Base-by-base conservation (phyloP, 2,113 vertebrate genomes). In the Scomber colias region DNA sequence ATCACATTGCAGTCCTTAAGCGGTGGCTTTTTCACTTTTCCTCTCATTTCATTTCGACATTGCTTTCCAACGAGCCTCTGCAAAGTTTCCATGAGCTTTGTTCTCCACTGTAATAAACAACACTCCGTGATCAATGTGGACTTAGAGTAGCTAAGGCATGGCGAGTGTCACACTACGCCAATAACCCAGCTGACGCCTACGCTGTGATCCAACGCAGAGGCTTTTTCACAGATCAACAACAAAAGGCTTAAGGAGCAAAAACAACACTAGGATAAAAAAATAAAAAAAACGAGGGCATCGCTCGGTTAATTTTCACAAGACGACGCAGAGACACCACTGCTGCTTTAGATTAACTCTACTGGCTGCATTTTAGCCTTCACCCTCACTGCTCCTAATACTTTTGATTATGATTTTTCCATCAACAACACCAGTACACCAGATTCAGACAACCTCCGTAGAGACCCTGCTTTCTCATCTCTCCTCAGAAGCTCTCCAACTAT, bases 321-420 rank as follows among this genome's bases (percentile, higher is more conserved):
- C 0, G 35, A 44, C 69, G 67, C 60, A 67, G 73, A 63, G 45
- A 60, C 31, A 54, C 46, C 35, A 48, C 17, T 46, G 70, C 21
- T 51, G 63, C 51, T 71, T 63, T 19, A 30, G 19, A 51, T 31
- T 24, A 53, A 77, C 59, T 81, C 75, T 1, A 31, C 54, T 21
- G 62, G 71, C 61, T 71, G 13, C 63, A 54, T 79, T 74, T 77
- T 45, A 60, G 65, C 68, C 75, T 35, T 78, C 50, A 76, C 55
- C 46, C 71, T n/a, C 14, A 11, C 63, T 2, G 1, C 75, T 69
- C 72, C 16, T 44, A 77, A 75, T 21, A 2, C 71, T 69, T 81
- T 87, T 80, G 71, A 87, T 84, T 79, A 68, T 68, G 50, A 68
- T 69, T 88, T 44, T 73, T 76, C 31, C 66, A 77, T 81, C 74